These are phyloP conservation scores for Irena cyanogastra DNA, from an alignment of 2,113 vertebrate species.

Conservation along the genomic window DNA sequence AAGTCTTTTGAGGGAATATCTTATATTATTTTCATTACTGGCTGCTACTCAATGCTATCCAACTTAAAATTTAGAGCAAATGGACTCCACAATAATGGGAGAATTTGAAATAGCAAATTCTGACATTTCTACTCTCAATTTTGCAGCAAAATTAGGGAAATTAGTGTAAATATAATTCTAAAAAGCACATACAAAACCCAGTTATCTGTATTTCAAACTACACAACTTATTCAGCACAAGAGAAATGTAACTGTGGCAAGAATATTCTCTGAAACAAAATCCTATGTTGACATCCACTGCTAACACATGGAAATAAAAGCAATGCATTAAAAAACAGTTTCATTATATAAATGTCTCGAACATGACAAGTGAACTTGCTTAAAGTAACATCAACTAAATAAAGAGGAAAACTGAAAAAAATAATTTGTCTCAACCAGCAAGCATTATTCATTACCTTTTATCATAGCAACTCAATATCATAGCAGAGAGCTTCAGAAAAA, in stretches of 20 bases:
- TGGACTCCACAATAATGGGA: neutral
- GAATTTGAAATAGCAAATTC: neutral
- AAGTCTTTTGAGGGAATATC: neutral
- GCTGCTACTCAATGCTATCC: neutral
- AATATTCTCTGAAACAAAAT: neutral
- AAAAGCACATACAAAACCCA: neutral
- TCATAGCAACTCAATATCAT: neutral
- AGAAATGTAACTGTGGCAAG: neutral
- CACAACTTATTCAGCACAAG: neutral
- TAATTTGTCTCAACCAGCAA: neutral
- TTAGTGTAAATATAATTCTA: neutral
- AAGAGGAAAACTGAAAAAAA: neutral
- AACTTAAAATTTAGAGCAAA: neutral
- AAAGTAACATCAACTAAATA: neutral
- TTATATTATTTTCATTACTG: neutral
- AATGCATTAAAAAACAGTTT: neutral
- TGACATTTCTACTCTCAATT: neutral
- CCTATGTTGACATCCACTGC: neutral
- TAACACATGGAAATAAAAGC: neutral
- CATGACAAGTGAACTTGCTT: neutral
- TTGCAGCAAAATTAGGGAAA: neutral
- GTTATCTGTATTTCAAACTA: neutral
- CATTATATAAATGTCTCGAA: neutral
- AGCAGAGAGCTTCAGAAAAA: neutral
- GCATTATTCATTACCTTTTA: neutral